A percentile compares a stretch with the other conserved stretches of the same genome.
Evolutionary conservation across 2,113 vertebrate genomes (phyloP).

Genomic region (Ammodytes dubius): DNA sequence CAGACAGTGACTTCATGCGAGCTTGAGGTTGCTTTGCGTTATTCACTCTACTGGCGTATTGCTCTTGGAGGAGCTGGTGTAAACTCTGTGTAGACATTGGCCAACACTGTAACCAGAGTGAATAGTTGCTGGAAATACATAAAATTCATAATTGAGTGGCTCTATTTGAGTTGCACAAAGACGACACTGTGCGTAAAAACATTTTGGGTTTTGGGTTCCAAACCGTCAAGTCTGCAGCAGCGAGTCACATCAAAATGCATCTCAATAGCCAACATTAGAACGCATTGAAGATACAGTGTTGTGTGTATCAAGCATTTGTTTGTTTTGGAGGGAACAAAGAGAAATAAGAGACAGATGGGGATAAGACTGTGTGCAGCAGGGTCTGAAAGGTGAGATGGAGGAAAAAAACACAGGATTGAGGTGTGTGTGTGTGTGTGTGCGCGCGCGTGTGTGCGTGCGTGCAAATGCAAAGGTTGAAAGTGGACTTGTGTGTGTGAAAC

Average conservation of each 20-base stretch:
- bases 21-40: constrained; percentile 51
- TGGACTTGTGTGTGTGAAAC: constrained; percentile 35
- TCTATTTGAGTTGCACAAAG: constrained; percentile 63
- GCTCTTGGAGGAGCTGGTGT: constrained; percentile 55
- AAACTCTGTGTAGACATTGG: constrained; percentile 56
- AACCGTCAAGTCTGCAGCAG: constrained; percentile 15
- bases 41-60: constrained; percentile 55
- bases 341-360: constrained; percentile 70
- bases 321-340: constrained; percentile 25
- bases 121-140: constrained; percentile 52
- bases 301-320: constrained; percentile 12
- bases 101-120: constrained; percentile 44
- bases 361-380: constrained; percentile 58
- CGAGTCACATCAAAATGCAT: not conserved
- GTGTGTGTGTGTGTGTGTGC: constrained; percentile 42
- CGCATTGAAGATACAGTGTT: constrained; percentile 16
- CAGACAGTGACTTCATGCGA: constrained; percentile 58
- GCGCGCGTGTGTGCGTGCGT: constrained; percentile 43
- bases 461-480: constrained; percentile 13
- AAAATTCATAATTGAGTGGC: constrained; percentile 58
- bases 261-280: constrained; percentile 10
- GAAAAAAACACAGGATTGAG: constrained; percentile 65
- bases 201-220: constrained; percentile 12
- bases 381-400: constrained; percentile 72
- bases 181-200: constrained; percentile 48